These are phyloP conservation scores for Peromyscus attwateri DNA, from an alignment of 2,797 vertebrate genomes.

Conservation along the genomic window DNA sequence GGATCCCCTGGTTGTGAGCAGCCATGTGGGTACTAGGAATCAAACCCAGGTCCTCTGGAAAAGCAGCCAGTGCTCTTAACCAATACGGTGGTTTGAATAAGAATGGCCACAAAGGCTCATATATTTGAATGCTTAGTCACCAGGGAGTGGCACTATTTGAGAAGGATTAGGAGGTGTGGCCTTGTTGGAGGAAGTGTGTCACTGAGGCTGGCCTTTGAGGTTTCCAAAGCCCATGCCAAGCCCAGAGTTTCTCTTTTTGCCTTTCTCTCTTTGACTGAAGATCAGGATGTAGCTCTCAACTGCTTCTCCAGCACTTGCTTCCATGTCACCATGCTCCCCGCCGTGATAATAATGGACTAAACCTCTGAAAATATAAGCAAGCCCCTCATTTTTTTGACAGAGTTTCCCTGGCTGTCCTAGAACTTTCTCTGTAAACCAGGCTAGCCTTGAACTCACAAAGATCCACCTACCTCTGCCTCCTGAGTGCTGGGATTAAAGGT, in stretches of 20 bases:
- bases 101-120: background rate
- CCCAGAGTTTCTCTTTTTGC: background rate
- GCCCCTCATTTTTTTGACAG: background rate
- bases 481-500: background rate
- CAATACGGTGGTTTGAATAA: background rate
- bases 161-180: background rate
- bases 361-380: background rate
- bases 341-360: background rate
- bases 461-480: background rate
- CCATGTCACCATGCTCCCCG: background rate
- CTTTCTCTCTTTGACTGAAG: background rate
- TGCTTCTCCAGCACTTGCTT: background rate
- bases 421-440: background rate
- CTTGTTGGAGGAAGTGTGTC: background rate
- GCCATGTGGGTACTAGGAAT: background rate
- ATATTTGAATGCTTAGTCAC: background rate
- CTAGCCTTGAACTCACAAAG: background rate
- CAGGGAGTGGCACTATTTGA: background rate
- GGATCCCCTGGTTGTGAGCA: background rate
- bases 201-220: background rate
- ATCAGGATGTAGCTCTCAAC: too few species aligned
- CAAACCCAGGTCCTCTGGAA: background rate
- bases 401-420: background rate
- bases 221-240: background rate
- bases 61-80: background rate